These are phyloP conservation scores for Eutrigla gurnardus DNA, from an alignment of 2,797 vertebrate species.

Conservation along the genomic window DNA sequence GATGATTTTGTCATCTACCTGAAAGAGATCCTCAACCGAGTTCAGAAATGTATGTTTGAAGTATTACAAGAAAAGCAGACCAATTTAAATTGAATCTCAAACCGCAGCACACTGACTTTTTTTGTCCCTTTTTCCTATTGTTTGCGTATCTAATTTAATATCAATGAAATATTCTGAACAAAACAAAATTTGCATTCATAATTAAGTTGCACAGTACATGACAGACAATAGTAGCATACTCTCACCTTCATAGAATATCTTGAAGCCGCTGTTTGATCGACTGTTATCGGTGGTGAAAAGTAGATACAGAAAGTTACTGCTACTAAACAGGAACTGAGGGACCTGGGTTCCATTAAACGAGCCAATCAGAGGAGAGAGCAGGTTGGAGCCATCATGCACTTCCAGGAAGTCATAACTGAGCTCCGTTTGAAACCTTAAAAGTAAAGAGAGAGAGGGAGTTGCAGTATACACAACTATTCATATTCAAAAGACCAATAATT, in stretches of 20 bases:
- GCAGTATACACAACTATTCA: constrained; percentile 13
- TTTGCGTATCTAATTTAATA: neutral
- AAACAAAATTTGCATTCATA: neutral
- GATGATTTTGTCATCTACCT: neutral
- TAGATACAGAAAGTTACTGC: constrained; percentile 94
- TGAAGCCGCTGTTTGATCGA: constrained; percentile 98
- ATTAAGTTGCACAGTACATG: neutral
- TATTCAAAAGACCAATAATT: constrained; percentile 19
- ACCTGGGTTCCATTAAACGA: constrained; percentile 98
- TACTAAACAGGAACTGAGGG: constrained; percentile 97
- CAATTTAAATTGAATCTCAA: constrained; percentile 2
- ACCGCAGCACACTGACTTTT: neutral
- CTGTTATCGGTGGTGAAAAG: constrained; percentile 99
- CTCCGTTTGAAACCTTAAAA: constrained; percentile 95
- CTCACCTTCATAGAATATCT: constrained; percentile 98
- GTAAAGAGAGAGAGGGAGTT: constrained; percentile 19
- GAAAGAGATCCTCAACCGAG: constrained; percentile 12
- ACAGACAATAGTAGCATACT: constrained; percentile 3
- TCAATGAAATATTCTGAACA: neutral
- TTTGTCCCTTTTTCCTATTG: neutral
- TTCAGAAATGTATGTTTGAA: neutral
- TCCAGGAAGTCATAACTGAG: constrained; percentile 98
- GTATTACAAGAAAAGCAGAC: neutral
- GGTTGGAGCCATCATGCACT: constrained; percentile 95
- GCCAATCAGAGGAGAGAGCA: constrained; percentile 94